Evolutionary conservation across 2,113 vertebrate species (phyloP), one percentile per base, ranked within the genome.

Genomic region (Nerophis lumbriciformis): DNA sequence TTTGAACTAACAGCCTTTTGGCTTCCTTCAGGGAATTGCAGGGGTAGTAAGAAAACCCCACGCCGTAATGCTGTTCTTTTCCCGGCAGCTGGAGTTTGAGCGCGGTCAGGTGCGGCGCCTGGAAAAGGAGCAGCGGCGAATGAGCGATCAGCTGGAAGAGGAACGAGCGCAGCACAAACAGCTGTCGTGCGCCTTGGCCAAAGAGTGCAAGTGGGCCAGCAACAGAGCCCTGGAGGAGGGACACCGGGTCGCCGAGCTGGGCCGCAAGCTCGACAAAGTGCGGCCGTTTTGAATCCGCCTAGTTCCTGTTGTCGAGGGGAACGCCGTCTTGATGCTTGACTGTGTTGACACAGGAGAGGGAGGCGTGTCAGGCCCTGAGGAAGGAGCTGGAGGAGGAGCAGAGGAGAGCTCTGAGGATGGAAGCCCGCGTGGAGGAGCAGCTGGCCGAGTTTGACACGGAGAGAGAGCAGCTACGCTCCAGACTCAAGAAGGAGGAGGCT

Each of bases 401-500:
- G 79, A 92, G 85, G 85, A 75, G 90, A 21, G 85, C 92, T 12
- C 75, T 95, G 66, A 93, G 94, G 78, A 96, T 93, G 61, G 95
- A 98, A 84, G 95, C 96, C 15, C 92, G 93, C 65, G 93, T 95
- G 63, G 97, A 98, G 82, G 96, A 97, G 85, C 92, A 96, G 81
- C 75, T 98, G 73, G 96, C 94, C 0, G 95, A 99, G 88, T 96
- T 97, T 11, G 95, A 99, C 85, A 98, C 94, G 0, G 95, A 97
- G 76, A 85, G 94, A 21, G 96, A 98, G n/a, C 96, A 96, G 72
- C 90, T 98, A 66, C 89, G 93, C 74, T 94, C 94, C 3, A 94
- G 94, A 54, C 82, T 99, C 74, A 94, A 94, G 87, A 92, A 93
- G 39, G 95, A 99, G 78, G 96, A 96, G 74, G 94, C 93, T 53